Conservation (phyloP, 2,797 vertebrate species). For the Myripristis jacobus region DNA sequence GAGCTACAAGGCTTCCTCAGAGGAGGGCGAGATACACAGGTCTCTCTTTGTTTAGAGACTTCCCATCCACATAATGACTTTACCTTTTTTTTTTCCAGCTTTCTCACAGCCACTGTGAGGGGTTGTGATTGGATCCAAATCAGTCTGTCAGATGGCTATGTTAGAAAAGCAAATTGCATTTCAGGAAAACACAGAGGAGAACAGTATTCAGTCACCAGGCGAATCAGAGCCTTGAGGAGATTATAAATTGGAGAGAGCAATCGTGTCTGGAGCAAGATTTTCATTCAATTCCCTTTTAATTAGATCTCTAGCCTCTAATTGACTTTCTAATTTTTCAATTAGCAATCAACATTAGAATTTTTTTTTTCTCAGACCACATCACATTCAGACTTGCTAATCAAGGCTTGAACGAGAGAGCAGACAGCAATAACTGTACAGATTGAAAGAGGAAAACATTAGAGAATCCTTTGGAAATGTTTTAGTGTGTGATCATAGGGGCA, state of each 20-base stretch:
- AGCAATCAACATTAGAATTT: slow-evolving; percentile 93
- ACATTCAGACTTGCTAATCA: slow-evolving; percentile 87
- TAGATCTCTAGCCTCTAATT: slow-evolving; percentile 93
- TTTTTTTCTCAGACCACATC: slow-evolving; percentile 84
- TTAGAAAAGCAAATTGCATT: slow-evolving; percentile 68
- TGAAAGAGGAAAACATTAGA: slow-evolving; percentile 53
- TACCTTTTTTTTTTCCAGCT: slow-evolving; percentile 70
- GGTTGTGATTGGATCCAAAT: slow-evolving; percentile 72
- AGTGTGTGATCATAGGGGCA: slow-evolving; percentile 71
- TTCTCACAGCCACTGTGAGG: slow-evolving; percentile 50
- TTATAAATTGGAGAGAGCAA: slow-evolving; percentile 75
- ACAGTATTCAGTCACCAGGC: slow-evolving; percentile 59
- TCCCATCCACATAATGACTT: slow-evolving; percentile 70
- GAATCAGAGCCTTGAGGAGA: slow-evolving; percentile 75
- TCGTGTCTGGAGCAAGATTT: slow-evolving; percentile 86
- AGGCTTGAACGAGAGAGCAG: slow-evolving; percentile 71
- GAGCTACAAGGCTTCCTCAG: slow-evolving; percentile 23
- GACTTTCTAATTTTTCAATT: slow-evolving; percentile 99
- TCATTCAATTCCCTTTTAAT: slow-evolving; percentile 97
- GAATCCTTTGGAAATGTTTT: slow-evolving; percentile 72
- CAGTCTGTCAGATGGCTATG: slow-evolving; percentile 67
- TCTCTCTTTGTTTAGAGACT: slow-evolving; percentile 72
- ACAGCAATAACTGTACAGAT: slow-evolving; percentile 50
- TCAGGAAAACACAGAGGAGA: slow-evolving; percentile 55
- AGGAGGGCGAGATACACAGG: slow-evolving; percentile 43